Conservation (phyloP, 2,888 invertebrate genomes). For the Drosophila fungiperda region DNA sequence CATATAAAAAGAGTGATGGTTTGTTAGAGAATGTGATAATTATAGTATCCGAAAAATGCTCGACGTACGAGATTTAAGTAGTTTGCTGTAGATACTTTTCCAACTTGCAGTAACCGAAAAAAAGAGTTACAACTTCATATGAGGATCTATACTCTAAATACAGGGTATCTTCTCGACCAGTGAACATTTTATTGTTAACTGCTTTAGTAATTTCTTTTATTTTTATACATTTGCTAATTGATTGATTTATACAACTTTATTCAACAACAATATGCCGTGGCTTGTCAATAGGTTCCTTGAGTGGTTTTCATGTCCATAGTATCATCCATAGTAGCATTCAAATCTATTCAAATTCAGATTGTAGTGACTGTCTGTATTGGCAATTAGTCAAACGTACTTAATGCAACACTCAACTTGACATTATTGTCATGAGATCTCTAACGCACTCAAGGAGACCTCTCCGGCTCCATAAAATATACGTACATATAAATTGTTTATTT, state of each 20-base stretch:
- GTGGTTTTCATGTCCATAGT: constrained; percentile 1
- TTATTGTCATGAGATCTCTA: neutral
- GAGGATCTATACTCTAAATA: neutral
- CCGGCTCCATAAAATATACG: neutral
- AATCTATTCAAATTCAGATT: constrained; percentile 7
- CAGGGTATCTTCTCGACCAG: constrained; percentile 5
- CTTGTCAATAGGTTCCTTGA: constrained; percentile 20
- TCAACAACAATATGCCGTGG: constrained; percentile 36
- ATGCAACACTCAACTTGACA: constrained; percentile 55
- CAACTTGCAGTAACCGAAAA: neutral
- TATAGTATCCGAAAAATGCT: neutral
- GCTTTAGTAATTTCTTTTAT: neutral
- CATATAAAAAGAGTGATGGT: neutral
- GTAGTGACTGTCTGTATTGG: constrained; percentile 42
- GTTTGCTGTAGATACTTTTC: neutral
- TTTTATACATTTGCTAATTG: neutral
- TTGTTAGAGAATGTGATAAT: neutral
- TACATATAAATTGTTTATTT: neutral
- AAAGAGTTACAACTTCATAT: neutral
- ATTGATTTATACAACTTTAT: constrained; percentile 38
- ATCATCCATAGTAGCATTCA: neutral
- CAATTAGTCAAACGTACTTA: constrained; percentile 70
- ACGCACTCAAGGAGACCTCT: neutral
- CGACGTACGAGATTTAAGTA: neutral
- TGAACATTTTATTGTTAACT: neutral